Conservation (phyloP, 2,888 invertebrate species). For the Sarcophaga rosellei region DNA sequence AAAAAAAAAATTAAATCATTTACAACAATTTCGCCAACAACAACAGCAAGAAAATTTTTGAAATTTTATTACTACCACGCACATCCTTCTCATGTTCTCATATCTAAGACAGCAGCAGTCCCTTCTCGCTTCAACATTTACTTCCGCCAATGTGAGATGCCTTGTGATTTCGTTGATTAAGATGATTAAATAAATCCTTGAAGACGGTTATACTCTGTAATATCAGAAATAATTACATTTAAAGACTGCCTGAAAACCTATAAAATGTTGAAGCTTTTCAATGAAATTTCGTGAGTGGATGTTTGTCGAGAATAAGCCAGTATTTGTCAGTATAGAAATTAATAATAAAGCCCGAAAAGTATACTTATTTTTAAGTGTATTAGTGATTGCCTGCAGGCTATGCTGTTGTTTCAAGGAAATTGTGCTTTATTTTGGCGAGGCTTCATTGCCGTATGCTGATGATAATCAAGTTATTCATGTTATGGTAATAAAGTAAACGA, state of each 20-base stretch:
- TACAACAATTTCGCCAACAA: slow-evolving; percentile 11
- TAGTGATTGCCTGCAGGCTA: not conserved
- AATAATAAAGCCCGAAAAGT: slow-evolving; percentile 35
- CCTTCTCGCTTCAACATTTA: not conserved
- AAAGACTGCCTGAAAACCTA: slow-evolving; percentile 54
- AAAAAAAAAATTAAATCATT: slow-evolving; percentile 33
- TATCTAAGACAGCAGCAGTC: not conserved
- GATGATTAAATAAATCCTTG: slow-evolving; percentile 51
- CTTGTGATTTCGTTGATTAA: slow-evolving; percentile 51
- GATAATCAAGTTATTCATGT: slow-evolving; percentile 28
- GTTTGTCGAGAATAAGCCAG: slow-evolving; percentile 44
- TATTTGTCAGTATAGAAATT: slow-evolving; percentile 55
- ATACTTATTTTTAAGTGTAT: not conserved
- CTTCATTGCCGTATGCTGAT: not conserved
- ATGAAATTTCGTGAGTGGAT: not conserved
- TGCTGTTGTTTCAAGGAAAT: not conserved
- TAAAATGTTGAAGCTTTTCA: slow-evolving; percentile 46
- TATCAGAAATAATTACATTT: slow-evolving; percentile 58
- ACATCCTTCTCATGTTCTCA: not conserved
- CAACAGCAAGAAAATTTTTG: not conserved
- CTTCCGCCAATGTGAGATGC: not conserved
- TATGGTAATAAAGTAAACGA: slow-evolving; percentile 40
- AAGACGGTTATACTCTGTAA: slow-evolving; percentile 21
- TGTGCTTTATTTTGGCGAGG: not conserved
- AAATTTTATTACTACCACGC: not conserved